phyloP scores from a whole-genome alignment of 1,140 invertebrate species.

The Apis florea region DNA sequence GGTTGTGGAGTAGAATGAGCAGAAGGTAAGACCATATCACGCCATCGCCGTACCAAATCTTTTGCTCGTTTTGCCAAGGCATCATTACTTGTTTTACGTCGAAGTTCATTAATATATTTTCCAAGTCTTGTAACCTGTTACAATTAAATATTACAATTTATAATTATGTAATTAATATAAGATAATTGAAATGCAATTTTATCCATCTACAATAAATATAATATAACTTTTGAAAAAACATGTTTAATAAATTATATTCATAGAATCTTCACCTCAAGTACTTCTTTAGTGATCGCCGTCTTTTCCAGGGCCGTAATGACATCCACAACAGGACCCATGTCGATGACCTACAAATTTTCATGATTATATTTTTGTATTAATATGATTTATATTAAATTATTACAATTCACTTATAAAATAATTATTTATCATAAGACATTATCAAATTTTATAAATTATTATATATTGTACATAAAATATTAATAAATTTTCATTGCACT shows the following conservation, averaged over 20 bases:
- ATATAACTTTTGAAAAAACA: neutral
- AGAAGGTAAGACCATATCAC: conserved; percentile 87
- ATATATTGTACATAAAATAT: neutral
- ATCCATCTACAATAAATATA: neutral
- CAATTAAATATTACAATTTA: conserved; percentile 8
- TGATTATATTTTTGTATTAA: neutral
- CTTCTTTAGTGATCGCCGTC: conserved; percentile 95
- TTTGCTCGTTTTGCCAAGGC: conserved; percentile 93
- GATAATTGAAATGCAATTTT: neutral
- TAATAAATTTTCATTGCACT: neutral
- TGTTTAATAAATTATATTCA: neutral
- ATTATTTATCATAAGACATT: neutral
- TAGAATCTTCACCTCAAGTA: conserved; percentile 88
- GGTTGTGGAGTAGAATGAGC: conserved; percentile 76
- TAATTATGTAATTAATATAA: neutral
- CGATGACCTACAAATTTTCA: conserved; percentile 89
- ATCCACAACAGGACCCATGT: conserved; percentile 95
- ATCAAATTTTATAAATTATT: neutral
- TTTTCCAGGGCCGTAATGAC: conserved; percentile 95
- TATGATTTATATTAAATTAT: neutral
- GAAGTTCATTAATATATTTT: conserved; percentile 95
- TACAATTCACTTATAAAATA: neutral
- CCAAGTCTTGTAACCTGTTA: conserved; percentile 91
- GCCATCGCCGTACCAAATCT: conserved; percentile 94
- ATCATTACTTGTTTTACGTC: conserved; percentile 91